Evolutionary conservation across 1,140 invertebrate genomes (phyloP), one percentile per base, ranked within the genome.

Genomic region (Eciton burchellii): DNA sequence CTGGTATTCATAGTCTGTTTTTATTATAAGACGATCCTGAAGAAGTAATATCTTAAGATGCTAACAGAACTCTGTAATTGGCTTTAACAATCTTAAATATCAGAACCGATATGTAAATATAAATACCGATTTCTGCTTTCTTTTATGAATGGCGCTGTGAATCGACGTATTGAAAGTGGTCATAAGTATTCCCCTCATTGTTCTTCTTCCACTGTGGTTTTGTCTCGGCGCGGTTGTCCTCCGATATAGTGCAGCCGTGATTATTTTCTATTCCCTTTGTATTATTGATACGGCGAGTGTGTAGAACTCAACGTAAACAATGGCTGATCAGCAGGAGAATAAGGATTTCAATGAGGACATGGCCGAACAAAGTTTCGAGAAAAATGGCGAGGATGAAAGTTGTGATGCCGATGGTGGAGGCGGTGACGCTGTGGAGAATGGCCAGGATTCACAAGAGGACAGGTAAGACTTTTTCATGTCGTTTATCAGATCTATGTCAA

Each of bases 281-380:
- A 56, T 79, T 49, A 3, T 79, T 56, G 8, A 56, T 26, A n/a
- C 74, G 14, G 4, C 73, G 63, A 68, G 74, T 68, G 74, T 49
- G 35, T n/a, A 3, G 24, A 52, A 41, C 43, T 16, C 73, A n/a
- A 9, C 59, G n/a, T 73, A 81, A 81, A 90, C 24, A 70, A 94
- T 94, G 93, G 91, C 92, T 41, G 93, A 94, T 84, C 93, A 93
- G 88, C 74, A 79, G 68, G 93, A 94, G 76, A 92, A 91, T 66
- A 94, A 94, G 89, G 93, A 94, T 81, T 94, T 93, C 91, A 94
- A 92, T 90, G 93, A 94, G 77, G 93, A 94, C 81, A 85, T 94
- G 45, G 91, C 91, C 52, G 93, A 94, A 72, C 93, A 93, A 82
- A 93, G 89, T 68, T 94, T 93, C 68, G 93, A 94, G 79, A 93